Evolutionary conservation across 2,113 vertebrate species (phyloP), one percentile per base, ranked within the genome.

Genomic region (Plestiodon gilberti): DNA sequence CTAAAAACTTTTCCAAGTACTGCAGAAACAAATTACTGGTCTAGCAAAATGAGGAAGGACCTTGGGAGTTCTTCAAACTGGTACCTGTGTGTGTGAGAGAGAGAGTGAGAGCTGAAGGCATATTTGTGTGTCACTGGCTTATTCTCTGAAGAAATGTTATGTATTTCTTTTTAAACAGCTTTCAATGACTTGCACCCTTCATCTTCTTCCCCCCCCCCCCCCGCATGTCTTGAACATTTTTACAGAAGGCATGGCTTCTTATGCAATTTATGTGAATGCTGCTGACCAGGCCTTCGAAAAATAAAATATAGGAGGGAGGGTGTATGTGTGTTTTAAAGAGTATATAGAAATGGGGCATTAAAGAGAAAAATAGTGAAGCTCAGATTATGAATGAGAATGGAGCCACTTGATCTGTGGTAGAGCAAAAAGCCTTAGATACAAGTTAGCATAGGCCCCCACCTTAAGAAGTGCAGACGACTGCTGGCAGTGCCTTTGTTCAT

Each of bases 401-500:
- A 81, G 90, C 67, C 82, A 86, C 77, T 3, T 52, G 88, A 93
- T 78, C 71, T 78, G 23, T 7, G 73, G 57, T 48, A 78, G 87
- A 81, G 89, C n/a, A 79, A 23, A n/a, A n/a, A 13, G 73, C 82
- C 61, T 89, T 70, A 9, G 76, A 22, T 2, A 71, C 78, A 30
- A 5, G 65, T 87, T 65, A 86, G 80, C 0, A 1, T 30, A 3
- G 38, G 89, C 91, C 89, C n/a, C 92, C 87, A 74, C 74, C 87
- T 89, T 88, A 90, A 81, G 80, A 81, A 76, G 85, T 0, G 90
- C 95, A 91, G 30, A 40, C 81, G 74, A 77, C 94, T 89, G 95
- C 89, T 91, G 93, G 95, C 91, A 96, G 96, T 96, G 96, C 96
- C 96, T 97, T 96, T 94, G 90, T 90, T 92, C 62, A 67, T 61